Evolutionary conservation across 2,113 vertebrate genomes (phyloP).

Genomic region (Myiozetetes cayanensis): DNA sequence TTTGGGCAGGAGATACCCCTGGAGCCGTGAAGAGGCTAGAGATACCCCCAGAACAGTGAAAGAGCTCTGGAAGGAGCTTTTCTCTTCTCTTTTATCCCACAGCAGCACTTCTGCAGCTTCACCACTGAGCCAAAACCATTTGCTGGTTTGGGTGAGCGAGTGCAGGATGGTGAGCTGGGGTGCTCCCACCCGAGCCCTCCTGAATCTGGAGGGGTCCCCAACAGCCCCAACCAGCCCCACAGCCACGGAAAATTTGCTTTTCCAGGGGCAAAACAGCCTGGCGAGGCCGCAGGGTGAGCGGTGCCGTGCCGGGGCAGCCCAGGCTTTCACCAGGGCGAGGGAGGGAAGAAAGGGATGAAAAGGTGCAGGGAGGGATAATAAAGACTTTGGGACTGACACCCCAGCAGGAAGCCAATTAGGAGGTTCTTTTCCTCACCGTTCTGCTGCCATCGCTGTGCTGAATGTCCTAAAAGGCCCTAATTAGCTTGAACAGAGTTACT

Average conservation of each 20-base stretch:
- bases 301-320: not conserved
- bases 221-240: not conserved
- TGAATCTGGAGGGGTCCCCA: too few species aligned
- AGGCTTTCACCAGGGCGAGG: not conserved
- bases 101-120: not conserved
- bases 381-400: conserved; percentile 57
- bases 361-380: conserved; percentile 28
- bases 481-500: conserved; percentile 60
- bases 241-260: not conserved
- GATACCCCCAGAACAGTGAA: rapidly evolving
- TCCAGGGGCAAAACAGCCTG: too few species aligned
- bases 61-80: not conserved
- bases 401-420: conserved; percentile 74
- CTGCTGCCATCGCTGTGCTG: not conserved
- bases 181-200: not conserved
- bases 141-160: rapidly evolving
- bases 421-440: conserved; percentile 57
- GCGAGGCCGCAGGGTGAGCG: not conserved
- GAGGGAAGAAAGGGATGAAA: conserved; percentile 44
- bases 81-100: rapidly evolving
- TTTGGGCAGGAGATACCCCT: rapidly evolving
- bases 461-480: conserved; percentile 69
- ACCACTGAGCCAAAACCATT: rapidly evolving
- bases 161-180: rapidly evolving
- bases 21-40: rapidly evolving